Evolutionary conservation across 2,113 vertebrate genomes (phyloP), one percentile per base, ranked within the genome.

Genomic region (Euleptes europaea): DNA sequence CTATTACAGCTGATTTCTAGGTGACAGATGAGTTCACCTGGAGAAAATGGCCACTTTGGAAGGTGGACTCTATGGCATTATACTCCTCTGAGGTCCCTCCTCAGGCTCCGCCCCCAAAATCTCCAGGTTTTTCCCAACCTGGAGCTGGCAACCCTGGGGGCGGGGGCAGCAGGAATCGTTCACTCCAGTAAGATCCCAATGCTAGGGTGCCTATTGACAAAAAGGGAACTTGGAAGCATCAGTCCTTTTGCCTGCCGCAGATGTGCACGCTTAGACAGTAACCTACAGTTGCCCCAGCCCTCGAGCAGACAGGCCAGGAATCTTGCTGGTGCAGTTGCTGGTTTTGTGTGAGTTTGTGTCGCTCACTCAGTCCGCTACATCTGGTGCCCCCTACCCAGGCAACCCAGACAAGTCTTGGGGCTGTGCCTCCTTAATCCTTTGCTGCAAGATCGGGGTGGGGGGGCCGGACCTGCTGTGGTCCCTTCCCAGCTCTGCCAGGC

Each of bases 401-500:
- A 84, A 82, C 7, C 83, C 10, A 51, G 89, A 79, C 1, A 80
- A 78, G 83, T 79, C 71, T 66, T 14, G 67, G 84, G 72, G 49
- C 80, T 88, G 69, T 60, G 81, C 86, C 90, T 88, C 88, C 86
- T 92, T 92, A 91, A 83, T 38, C 35, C 57, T 2, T 82, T 6
- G n/a, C 78, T 6, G n/a, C 78, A 81, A 88, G 92, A 86, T 85
- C 67, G 79, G 74, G 87, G 51, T 67, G 42, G 82, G 74, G 26
- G n/a, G 44, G 44, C 44, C 44, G 44, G 44, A 9, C 4, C 44
- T 51, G 87, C n/a, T 19, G 47, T 3, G 3, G 84, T 78, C 69
- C 84, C 87, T 86, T 88, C 90, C 88, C 91, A 90, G 86, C 86
- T 78, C 91, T 91, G 93, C 84, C 83, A 85, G 87, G 73, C 84